These are phyloP conservation scores for Rhinichthys klamathensis DNA, from an alignment of 2,113 vertebrate species.

Conservation along the genomic window DNA sequence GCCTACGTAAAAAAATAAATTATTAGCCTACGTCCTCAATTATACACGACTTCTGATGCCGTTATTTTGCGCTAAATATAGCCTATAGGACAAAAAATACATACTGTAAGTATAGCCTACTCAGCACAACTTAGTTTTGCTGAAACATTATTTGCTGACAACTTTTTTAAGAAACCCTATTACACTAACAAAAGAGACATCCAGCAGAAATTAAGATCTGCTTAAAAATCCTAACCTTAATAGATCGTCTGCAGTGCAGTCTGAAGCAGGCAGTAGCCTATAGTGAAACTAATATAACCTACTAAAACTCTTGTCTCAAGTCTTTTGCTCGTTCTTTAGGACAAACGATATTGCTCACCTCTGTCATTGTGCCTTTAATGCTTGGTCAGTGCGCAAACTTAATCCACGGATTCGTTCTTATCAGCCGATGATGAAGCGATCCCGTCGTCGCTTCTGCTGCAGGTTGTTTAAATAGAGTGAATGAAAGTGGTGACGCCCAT, in stretches of 20 bases:
- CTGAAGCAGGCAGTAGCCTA: not conserved
- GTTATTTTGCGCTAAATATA: not conserved
- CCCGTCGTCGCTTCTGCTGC: not conserved
- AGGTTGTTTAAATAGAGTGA: slow-evolving; percentile 33
- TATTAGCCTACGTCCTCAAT: not conserved
- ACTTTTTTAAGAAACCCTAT: not conserved
- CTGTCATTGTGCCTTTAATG: slow-evolving; percentile 13
- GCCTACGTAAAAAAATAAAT: no score
- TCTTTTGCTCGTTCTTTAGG: not conserved
- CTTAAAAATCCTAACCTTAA: not conserved
- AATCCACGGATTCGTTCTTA: not conserved
- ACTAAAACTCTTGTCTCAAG: not conserved
- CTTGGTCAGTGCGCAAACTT: not conserved
- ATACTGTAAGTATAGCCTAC: not conserved
- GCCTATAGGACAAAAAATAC: not conserved
- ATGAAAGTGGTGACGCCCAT: slow-evolving; percentile 36
- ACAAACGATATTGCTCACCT: slow-evolving; percentile 1
- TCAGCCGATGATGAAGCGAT: slow-evolving; percentile 34
- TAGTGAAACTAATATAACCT: not conserved
- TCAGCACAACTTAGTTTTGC: not conserved
- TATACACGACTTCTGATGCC: not conserved
- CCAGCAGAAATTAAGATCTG: not conserved
- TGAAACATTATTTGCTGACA: not conserved
- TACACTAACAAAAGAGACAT: not conserved
- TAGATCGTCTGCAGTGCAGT: not conserved